phyloP scores from a whole-genome alignment of 2,113 vertebrate species.

The Serilophus lunatus region DNA sequence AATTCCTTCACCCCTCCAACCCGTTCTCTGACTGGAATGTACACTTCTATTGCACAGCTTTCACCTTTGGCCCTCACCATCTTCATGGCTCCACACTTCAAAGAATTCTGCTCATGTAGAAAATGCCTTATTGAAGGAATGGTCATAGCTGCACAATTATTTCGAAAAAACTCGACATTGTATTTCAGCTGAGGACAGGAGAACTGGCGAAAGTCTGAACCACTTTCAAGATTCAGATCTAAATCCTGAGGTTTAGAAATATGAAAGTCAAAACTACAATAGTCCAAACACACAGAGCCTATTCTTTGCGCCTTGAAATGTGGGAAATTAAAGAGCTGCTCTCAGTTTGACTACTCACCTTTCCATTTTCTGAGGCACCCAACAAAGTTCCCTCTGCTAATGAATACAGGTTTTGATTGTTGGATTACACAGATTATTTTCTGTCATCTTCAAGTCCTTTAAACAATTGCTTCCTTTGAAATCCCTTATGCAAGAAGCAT shows the following conservation, averaged over 20 bases:
- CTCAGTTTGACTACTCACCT: conserved; percentile 55
- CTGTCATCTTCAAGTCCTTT: conserved; percentile 45
- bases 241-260: conserved; percentile 63
- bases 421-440: conserved; percentile 38
- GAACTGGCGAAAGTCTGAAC: conserved; percentile 48
- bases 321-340: conserved; percentile 54
- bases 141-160: conserved; percentile 43
- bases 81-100: conserved; percentile 33
- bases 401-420: conserved; percentile 56
- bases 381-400: conserved; percentile 50
- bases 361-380: conserved; percentile 37
- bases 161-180: conserved; percentile 24
- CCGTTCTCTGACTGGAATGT: conserved; percentile 57
- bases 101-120: conserved; percentile 8
- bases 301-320: conserved; percentile 53
- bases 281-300: neutral
- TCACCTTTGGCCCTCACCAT: conserved; percentile 63
- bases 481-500: conserved; percentile 36
- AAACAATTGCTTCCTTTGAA: conserved; percentile 42
- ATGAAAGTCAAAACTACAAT: conserved; percentile 30
- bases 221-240: conserved; percentile 65
- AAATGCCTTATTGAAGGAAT: neutral
- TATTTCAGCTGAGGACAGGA: conserved; percentile 16
- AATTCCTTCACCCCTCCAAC: conserved; percentile 43
- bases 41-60: conserved; percentile 36